Percentiles rank a stretch among this genome's conserved stretches.
Evolutionary conservation across 1,140 invertebrate species (phyloP).

Genomic region (Papilio glaucus): DNA sequence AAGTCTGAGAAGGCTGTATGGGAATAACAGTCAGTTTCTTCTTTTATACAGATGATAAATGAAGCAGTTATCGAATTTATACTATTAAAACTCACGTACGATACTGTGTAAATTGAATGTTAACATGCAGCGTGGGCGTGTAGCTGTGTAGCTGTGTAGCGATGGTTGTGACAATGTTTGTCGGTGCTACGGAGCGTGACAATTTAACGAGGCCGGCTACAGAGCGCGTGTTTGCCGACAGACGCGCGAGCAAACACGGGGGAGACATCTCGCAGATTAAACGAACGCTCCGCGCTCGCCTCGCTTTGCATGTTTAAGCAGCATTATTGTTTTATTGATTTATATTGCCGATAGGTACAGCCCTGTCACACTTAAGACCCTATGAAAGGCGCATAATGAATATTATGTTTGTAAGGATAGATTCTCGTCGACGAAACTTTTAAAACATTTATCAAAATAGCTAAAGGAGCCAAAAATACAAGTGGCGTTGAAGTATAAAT

Average conservation of each 20-base stretch:
- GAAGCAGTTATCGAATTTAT: no score
- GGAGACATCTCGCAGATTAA: conserved; percentile 56
- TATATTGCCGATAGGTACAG: not conserved
- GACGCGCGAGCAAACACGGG: conserved; percentile 43
- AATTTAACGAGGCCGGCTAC: conserved; percentile 55
- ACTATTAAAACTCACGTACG: no score
- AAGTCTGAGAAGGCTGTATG: no score
- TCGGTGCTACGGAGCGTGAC: conserved; percentile 47
- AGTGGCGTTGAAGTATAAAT: no score
- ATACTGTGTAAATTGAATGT: not conserved
- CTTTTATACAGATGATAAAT: no score
- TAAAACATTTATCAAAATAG: no score
- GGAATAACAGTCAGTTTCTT: no score
- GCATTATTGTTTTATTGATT: not conserved
- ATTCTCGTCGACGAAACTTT: no score
- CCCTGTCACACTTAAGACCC: not conserved
- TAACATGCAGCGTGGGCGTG: not conserved
- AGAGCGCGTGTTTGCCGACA: conserved; percentile 45
- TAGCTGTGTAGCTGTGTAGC: not conserved
- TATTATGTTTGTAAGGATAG: no score
- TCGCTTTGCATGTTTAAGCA: not conserved
- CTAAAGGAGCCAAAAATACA: no score
- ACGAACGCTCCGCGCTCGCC: conserved; percentile 33
- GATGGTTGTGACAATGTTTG: conserved; percentile 43
- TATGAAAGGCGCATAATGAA: no score